These are phyloP conservation scores for Diploptera punctata DNA, from an alignment of 2,888 invertebrate genomes.

Conservation along the genomic window DNA sequence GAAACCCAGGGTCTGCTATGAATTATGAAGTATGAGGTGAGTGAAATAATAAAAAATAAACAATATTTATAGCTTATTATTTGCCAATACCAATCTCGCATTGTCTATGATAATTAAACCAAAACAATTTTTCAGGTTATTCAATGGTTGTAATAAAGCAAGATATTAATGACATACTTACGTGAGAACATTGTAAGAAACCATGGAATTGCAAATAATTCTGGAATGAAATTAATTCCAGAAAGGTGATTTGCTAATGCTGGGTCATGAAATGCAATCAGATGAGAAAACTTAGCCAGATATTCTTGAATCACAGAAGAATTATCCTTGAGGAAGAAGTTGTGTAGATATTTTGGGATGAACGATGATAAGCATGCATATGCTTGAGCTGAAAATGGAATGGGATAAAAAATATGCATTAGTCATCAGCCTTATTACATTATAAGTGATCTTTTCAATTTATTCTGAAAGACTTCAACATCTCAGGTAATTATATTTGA, in stretches of 20 bases:
- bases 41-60: too few species aligned
- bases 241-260: slow-evolving; percentile 88
- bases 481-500: too few species aligned
- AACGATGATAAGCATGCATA: slow-evolving; percentile 95
- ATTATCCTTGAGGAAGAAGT: slow-evolving; percentile 97
- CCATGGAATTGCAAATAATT: slow-evolving; percentile 99
- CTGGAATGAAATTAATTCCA: slow-evolving; percentile 94
- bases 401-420: too few species aligned
- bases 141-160: too few species aligned
- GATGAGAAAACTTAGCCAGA: slow-evolving; percentile 93
- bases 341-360: slow-evolving; percentile 94
- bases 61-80: too few species aligned
- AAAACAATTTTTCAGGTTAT: too few species aligned
- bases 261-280: slow-evolving; percentile 96
- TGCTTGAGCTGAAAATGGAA: slow-evolving; percentile 83
- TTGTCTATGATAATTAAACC: too few species aligned
- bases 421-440: too few species aligned
- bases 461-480: background rate
- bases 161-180: too few species aligned
- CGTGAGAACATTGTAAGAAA: slow-evolving; percentile 98
- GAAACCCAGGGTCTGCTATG: too few species aligned
- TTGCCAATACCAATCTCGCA: too few species aligned
- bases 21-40: too few species aligned
- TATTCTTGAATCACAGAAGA: slow-evolving; percentile 97
- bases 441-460: background rate